These are phyloP conservation scores for Eristalis arbustorum DNA, from an alignment of 2,888 invertebrate genomes.

Conservation along the genomic window DNA sequence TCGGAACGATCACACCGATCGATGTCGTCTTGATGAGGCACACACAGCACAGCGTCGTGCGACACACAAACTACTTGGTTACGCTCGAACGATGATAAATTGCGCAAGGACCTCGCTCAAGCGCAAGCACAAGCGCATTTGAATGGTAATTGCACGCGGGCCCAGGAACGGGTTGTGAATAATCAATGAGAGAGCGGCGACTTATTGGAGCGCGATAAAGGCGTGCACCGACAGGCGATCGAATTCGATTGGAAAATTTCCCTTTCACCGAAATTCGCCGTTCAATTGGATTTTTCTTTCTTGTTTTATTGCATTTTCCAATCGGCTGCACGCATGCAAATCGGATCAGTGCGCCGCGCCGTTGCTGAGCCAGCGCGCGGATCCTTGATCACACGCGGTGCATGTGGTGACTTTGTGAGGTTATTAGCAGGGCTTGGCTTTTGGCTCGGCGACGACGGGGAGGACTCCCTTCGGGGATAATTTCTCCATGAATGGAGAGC, in stretches of 20 bases:
- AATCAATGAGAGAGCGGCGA: conserved; percentile 39
- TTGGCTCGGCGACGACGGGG: conserved; percentile 22
- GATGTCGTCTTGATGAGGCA: conserved; percentile 59
- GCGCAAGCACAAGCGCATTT: conserved; percentile 34
- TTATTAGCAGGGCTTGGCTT: conserved; percentile 64
- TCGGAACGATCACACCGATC: conserved; percentile 14
- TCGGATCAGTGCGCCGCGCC: background rate
- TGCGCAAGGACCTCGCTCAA: conserved; percentile 40
- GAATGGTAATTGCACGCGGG: conserved; percentile 50
- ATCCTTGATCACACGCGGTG: conserved; percentile 38
- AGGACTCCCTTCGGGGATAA: conserved; percentile 57
- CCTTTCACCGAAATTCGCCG: conserved; percentile 27
- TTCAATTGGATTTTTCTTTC: conserved; percentile 50
- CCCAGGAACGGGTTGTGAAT: conserved; percentile 48
- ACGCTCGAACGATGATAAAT: conserved; percentile 63
- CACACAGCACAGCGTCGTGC: conserved; percentile 55
- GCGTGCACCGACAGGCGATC: conserved; percentile 38
- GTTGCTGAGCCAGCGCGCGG: background rate
- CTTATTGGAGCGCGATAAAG: conserved; percentile 64
- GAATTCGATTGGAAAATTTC: conserved; percentile 54
- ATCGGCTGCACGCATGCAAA: conserved; percentile 61
- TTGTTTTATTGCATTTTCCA: conserved; percentile 67
- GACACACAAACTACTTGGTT: conserved; percentile 67
- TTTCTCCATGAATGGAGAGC: conserved; percentile 12
- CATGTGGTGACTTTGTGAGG: conserved; percentile 47